Evolutionary conservation across 2,888 invertebrate species (phyloP), one percentile per base, ranked within the genome.

Genomic region (Eupeodes luniger): DNA sequence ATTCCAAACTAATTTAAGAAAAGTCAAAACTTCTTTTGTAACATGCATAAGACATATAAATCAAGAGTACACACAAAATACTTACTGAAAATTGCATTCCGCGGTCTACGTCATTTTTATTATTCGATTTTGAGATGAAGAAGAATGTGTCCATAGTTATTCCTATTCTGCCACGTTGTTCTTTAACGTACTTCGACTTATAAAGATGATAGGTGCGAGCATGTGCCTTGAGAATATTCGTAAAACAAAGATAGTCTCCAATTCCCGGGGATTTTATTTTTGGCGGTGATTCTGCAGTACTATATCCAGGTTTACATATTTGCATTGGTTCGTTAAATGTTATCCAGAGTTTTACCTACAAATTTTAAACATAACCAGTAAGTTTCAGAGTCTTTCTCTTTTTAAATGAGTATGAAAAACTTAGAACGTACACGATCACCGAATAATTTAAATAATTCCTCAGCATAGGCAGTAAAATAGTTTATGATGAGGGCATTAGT

Each of bases 261-360:
- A 94, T 90, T 53, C 94, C 94, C 3, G 94, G 91, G 0, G 93
- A 91, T 61, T 94, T 92, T 5, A 94, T 78, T 6, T 92, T 91
- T 0, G 94, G 94, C 11, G 91, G 91, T 1, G 89, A 91, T 0
- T 90, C 90, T 0, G 75, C 89, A 5, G 47, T 70, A 1, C 95
- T 95, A 90, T 96, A 95, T 0, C 94, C 94, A 36, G 91, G 90
- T 0, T 90, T 91, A 74, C 94, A 94, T 55, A 93, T 92, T 84
- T 94, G 92, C 80, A 91, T 92, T 0, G 95, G 95, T 90, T 95
- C 95, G 90, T 95, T 95, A 81, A 95, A 94, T 0, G 95, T 95
- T 14, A 95, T 94, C 95, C 95, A 95, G 5, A 94, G 94, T 55
- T 90, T 91, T 49, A 92, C 83, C 86, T 87, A 16, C 4, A 81